These are phyloP conservation scores for Radopholus similis DNA, from an alignment of 1,140 invertebrate genomes.

Conservation along the genomic window DNA sequence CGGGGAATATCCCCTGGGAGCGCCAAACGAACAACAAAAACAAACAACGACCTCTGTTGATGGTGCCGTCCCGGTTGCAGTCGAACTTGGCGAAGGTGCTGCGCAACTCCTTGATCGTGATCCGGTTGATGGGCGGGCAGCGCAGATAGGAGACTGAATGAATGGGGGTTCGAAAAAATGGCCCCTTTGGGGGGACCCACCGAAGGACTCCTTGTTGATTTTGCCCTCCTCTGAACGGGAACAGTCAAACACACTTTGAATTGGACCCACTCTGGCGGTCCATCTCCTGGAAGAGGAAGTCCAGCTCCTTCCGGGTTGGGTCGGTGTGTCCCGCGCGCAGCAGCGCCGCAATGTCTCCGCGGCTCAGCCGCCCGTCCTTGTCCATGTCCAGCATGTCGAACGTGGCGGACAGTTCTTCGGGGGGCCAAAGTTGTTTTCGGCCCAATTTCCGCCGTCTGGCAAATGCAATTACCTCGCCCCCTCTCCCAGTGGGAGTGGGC, in stretches of 20 bases:
- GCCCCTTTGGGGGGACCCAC: neutral
- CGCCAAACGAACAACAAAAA: too few relatives aligned
- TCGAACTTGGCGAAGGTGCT: conserved; percentile 43
- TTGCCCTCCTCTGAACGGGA: conserved; percentile 51
- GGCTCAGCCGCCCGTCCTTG: conserved; percentile 49
- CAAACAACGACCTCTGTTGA: conserved; percentile 47
- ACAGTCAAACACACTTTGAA: conserved; percentile 6
- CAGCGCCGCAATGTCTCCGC: conserved; percentile 51
- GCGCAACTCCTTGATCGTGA: conserved; percentile 49
- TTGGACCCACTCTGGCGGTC: conserved; percentile 48
- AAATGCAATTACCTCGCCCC: too few relatives aligned
- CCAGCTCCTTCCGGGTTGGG: conserved; percentile 51
- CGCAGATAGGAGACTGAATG: conserved; percentile 46
- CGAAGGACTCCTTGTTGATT: conserved; percentile 54
- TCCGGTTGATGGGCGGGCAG: conserved; percentile 46
- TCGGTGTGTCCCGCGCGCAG: conserved; percentile 51
- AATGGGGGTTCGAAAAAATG: neutral
- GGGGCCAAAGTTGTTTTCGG: too few relatives aligned
- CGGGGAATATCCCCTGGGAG: too few relatives aligned
- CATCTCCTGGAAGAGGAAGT: conserved; percentile 57
- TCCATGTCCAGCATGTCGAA: conserved; percentile 56
- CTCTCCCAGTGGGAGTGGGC: too few relatives aligned
- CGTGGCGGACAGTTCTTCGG: conserved; percentile 53
- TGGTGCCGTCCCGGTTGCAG: conserved; percentile 47
- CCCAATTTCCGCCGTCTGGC: too few relatives aligned